Evolutionary conservation across 2,113 vertebrate genomes (phyloP), one percentile per base, ranked within the genome.

Genomic region (Sapayoa aenigma): DNA sequence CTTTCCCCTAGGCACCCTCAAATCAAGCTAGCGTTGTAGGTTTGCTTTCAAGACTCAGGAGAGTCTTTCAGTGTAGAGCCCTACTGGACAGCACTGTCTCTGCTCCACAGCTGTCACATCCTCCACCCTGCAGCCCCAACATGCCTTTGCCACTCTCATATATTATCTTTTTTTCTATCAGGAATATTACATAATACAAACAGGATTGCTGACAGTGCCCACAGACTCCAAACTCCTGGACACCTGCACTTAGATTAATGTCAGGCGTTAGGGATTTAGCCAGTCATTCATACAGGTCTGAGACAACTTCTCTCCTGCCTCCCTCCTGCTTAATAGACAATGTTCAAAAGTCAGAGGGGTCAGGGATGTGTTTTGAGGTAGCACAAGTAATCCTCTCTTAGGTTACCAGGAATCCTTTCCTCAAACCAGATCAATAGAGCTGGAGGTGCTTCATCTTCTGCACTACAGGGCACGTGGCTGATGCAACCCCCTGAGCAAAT

Each of bases 391-490:
- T 25, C 14, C 23, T 21, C 8, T 75, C 44, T 23, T 23, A 53
- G 37, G 10, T 53, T 55, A 27, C 21, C 42, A 30, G 44, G n/a
- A 47, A 35, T 79, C 19, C 18, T 83, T 85, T 52, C 27, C 21
- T 33, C 83, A 65, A 1, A 76, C 11, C 16, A 35, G 28, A 14
- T 44, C 14, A 52, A 39, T 2, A 65, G 44, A 14, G 30, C 35
- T 59, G 53, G 19, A 8, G 11, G 8, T 63, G 8, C 44, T 85
- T 87, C 4, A 1, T 24, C 12, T 30, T 33, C 31, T 46, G 28
- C 27, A 23, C 9, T 28, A 7, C 0, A 0, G 24, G n/a, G 41
- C 27, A 12, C 6, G 24, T 25, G 9, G 42, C 8, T 4, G 2
- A 60, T 75, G 33, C 31, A n/a, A 46, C 23, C 75, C 12, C 24